Evolutionary conservation across 2,888 invertebrate species (phyloP).

Genomic region (Sussaba pulchella): DNA sequence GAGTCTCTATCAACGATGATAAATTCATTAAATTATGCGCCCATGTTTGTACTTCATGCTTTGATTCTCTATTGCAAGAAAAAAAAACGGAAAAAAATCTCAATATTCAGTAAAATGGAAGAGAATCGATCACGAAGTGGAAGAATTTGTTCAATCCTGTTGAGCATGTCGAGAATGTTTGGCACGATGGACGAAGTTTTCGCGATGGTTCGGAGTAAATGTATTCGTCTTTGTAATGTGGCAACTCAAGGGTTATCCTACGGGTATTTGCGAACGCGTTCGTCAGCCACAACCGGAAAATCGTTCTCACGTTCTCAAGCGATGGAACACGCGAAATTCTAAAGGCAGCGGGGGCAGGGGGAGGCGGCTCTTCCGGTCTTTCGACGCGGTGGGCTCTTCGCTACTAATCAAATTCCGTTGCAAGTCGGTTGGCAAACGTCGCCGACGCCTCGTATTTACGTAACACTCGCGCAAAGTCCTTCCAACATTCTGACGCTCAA

Average conservation of each 20-base stretch:
- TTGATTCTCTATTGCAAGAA: no score
- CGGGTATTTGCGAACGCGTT: slow-evolving; percentile 39
- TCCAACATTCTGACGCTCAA: slow-evolving; percentile 56
- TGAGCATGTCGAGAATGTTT: background rate
- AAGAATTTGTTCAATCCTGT: background rate
- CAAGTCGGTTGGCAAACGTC: slow-evolving; percentile 75
- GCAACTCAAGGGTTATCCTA: slow-evolving; percentile 7
- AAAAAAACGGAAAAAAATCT: slow-evolving; percentile 1
- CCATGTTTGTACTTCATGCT: no score
- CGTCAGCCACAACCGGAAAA: slow-evolving; percentile 9
- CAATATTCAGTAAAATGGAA: no score
- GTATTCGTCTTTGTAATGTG: background rate
- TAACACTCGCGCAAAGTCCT: slow-evolving; percentile 69
- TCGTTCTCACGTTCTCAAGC: slow-evolving; percentile 24
- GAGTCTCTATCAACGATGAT: no score
- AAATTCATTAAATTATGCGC: no score
- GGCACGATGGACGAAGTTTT: slow-evolving; percentile 12
- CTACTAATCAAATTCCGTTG: slow-evolving; percentile 78
- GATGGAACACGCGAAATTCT: slow-evolving; percentile 51
- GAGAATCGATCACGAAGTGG: background rate
- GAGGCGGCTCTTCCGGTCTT: slow-evolving; percentile 65
- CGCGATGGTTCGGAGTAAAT: slow-evolving; percentile 8
- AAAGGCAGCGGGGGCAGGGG: no score
- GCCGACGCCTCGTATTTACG: slow-evolving; percentile 68
- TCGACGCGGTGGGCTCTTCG: slow-evolving; percentile 29